A percentile compares a stretch with the other conserved stretches of the same genome.
Evolutionary conservation across 2,888 invertebrate species (phyloP).

Genomic region (Temnothorax unifasciatus): DNA sequence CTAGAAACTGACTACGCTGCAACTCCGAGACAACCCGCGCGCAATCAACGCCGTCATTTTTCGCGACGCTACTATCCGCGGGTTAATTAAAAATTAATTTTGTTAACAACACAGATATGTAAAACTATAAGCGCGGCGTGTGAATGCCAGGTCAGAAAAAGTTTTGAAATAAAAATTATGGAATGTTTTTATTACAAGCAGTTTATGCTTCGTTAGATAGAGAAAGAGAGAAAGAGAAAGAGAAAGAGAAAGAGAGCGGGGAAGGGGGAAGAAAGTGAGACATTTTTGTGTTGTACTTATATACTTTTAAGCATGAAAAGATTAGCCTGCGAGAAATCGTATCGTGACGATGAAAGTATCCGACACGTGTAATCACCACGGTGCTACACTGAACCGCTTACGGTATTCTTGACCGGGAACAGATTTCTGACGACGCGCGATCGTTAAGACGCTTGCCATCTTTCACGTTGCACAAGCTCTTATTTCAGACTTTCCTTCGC

Average conservation of each 20-base stretch:
- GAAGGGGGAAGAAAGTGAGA: background rate
- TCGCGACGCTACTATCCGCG: slow-evolving; percentile 3
- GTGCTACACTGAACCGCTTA: slow-evolving; percentile 14
- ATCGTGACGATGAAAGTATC: slow-evolving; percentile 7
- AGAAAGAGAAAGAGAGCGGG: background rate
- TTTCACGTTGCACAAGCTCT: slow-evolving; percentile 24
- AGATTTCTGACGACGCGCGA: slow-evolving; percentile 40
- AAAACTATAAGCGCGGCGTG: background rate
- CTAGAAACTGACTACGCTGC: background rate
- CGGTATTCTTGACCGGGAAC: slow-evolving; percentile 52
- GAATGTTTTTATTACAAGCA: background rate
- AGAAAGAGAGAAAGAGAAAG: background rate
- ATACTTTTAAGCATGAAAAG: background rate
- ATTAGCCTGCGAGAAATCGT: slow-evolving; percentile 28
- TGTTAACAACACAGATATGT: slow-evolving; percentile 8
- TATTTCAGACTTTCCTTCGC: slow-evolving; percentile 33
- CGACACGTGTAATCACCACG: slow-evolving; percentile 5
- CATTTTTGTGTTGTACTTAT: slow-evolving; percentile 6
- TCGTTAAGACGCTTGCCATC: slow-evolving; percentile 43
- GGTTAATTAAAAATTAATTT: slow-evolving; percentile 30
- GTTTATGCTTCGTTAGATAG: background rate
- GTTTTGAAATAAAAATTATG: slow-evolving; percentile 6
- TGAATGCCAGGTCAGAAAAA: slow-evolving; percentile 3
- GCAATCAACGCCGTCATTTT: slow-evolving; percentile 36
- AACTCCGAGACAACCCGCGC: background rate